phyloP scores from a whole-genome alignment of 2,888 invertebrate genomes.

The Elmis aenea region DNA sequence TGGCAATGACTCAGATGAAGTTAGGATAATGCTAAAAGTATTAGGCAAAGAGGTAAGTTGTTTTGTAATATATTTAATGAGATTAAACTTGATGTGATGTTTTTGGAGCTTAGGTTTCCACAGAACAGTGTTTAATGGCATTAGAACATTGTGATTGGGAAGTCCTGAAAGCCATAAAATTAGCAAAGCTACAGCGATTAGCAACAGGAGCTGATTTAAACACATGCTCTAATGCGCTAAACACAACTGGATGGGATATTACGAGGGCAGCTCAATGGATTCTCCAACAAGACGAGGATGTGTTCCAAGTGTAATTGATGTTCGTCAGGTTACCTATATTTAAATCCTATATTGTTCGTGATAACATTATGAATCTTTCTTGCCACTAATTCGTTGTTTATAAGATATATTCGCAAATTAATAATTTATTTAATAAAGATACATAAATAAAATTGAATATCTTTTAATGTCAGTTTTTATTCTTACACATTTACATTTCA shows the following conservation, averaged over 20 bases:
- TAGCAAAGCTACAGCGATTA: slow-evolving; percentile 60
- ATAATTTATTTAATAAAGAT: too few relatives aligned
- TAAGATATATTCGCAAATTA: too few relatives aligned
- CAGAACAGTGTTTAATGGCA: slow-evolving; percentile 73
- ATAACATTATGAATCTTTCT: too few relatives aligned
- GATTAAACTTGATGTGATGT: too few relatives aligned
- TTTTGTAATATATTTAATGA: slow-evolving; percentile 3
- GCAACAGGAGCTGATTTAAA: slow-evolving; percentile 38
- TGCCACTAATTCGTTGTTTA: too few relatives aligned
- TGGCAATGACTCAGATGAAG: slow-evolving; percentile 86
- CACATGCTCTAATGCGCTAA: slow-evolving; percentile 53
- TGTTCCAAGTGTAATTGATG: slow-evolving; percentile 16
- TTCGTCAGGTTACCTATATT: too few relatives aligned
- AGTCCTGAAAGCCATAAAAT: slow-evolving; percentile 82
- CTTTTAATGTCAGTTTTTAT: too few relatives aligned
- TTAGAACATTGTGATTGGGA: slow-evolving; percentile 84
- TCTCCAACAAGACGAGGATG: slow-evolving; percentile 42
- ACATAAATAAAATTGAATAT: too few relatives aligned
- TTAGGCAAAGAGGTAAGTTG: slow-evolving; percentile 64
- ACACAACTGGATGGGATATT: slow-evolving; percentile 61
- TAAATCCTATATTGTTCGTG: too few relatives aligned
- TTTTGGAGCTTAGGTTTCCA: slow-evolving; percentile 52
- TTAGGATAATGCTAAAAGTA: slow-evolving; percentile 86
- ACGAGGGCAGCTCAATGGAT: slow-evolving; percentile 62
- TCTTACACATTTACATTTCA: too few relatives aligned